These are phyloP conservation scores for Plutella xylostella DNA, from an alignment of 2,888 invertebrate species.

Conservation along the genomic window DNA sequence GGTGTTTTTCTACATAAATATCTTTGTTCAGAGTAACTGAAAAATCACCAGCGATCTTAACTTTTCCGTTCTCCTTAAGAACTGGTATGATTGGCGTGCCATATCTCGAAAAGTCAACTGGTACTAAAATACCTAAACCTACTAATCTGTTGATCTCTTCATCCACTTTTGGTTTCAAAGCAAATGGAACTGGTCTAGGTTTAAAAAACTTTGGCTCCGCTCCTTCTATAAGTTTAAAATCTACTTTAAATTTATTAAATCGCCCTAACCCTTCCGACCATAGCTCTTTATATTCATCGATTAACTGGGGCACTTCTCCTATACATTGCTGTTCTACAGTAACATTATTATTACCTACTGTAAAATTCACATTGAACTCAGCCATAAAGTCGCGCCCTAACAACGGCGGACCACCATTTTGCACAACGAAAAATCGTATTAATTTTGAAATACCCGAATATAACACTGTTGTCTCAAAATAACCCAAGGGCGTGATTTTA, in stretches of 20 bases:
- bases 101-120: slow-evolving; percentile 14
- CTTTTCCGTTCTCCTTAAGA: no score
- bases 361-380: neutral
- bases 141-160: slow-evolving; percentile 16
- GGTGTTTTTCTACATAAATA: slow-evolving; percentile 21
- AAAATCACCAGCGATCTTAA: slow-evolving; percentile 20
- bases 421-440: slow-evolving; percentile 6
- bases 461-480: neutral
- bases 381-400: neutral
- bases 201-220: slow-evolving; percentile 14
- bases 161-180: slow-evolving; percentile 18
- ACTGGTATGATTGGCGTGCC: slow-evolving; percentile 16
- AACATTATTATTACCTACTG: neutral
- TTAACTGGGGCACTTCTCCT: neutral
- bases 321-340: neutral
- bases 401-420: slow-evolving; percentile 9
- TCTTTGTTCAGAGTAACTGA: slow-evolving; percentile 21
- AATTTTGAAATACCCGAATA: neutral
- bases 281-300: neutral
- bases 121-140: slow-evolving; percentile 15
- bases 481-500: slow-evolving; percentile 12
- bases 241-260: neutral
- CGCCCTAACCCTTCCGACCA: slow-evolving; percentile 8
- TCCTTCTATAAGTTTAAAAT: slow-evolving; percentile 9
- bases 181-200: slow-evolving; percentile 21